phyloP scores from a whole-genome alignment of 2,797 vertebrate species.

The Channallabes apus region DNA sequence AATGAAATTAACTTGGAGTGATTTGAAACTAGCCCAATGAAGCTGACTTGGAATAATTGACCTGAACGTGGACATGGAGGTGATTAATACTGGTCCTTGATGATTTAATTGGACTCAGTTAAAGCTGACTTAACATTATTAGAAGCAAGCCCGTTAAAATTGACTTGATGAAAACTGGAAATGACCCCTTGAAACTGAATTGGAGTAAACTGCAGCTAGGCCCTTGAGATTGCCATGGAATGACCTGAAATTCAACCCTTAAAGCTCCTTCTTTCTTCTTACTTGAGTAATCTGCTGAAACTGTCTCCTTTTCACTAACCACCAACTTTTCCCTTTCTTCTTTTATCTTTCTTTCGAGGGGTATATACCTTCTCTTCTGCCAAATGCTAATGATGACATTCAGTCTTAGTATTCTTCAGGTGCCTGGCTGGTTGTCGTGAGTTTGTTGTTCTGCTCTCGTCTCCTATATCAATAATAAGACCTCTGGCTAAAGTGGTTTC shows the following conservation, averaged over 20 bases:
- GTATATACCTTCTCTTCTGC: slow-evolving; percentile 5
- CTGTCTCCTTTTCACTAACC: background rate
- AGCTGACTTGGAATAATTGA: background rate
- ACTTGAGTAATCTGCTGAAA: background rate
- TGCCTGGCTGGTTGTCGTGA: slow-evolving; percentile 53
- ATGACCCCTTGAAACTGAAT: background rate
- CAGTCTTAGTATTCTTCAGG: slow-evolving; percentile 45
- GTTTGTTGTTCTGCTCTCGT: slow-evolving; percentile 57
- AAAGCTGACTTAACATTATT: background rate
- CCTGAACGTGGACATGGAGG: background rate
- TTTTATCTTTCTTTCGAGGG: background rate
- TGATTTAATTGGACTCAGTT: background rate
- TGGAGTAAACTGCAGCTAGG: background rate
- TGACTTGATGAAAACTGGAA: background rate
- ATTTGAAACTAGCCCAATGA: background rate
- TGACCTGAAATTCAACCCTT: too few relatives aligned
- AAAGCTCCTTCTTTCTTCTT: background rate
- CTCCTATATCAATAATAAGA: slow-evolving; percentile 71
- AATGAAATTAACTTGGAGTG: background rate
- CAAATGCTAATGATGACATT: slow-evolving; percentile 23
- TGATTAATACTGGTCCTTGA: background rate
- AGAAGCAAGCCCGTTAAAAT: background rate
- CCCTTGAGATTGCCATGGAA: too few relatives aligned
- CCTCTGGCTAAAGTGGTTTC: slow-evolving; percentile 61
- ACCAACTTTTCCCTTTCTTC: background rate